Evolutionary conservation across 2,113 vertebrate species (phyloP).

Genomic region (Urocitellus parryii): DNA sequence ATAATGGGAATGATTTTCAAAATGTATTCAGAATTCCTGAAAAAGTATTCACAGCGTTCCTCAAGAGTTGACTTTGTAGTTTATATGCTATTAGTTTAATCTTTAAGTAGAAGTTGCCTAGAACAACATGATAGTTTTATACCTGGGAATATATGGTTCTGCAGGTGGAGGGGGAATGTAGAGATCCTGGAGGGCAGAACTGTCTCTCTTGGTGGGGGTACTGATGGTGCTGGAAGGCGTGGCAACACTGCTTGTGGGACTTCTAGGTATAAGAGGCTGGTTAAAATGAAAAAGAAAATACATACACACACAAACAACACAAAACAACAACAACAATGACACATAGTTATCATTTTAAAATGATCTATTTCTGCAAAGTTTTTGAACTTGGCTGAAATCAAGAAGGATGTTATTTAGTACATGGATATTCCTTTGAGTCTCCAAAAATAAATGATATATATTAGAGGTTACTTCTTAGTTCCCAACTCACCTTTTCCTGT

Average conservation of each 20-base stretch:
- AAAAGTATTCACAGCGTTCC: constrained; percentile 41
- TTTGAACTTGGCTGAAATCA: constrained; percentile 80
- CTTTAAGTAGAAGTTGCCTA: constrained; percentile 12
- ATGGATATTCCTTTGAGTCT: constrained; percentile 27
- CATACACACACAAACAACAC: constrained; percentile 84
- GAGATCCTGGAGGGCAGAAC: constrained; percentile 97
- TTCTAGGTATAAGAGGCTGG: constrained; percentile 98
- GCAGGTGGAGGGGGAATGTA: constrained; percentile 97
- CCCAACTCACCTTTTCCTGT: constrained; percentile 72
- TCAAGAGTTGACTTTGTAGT: constrained; percentile 23
- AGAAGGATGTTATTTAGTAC: constrained; percentile 72
- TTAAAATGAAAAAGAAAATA: constrained; percentile 86
- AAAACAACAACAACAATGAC: constrained; percentile 78
- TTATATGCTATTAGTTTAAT: not conserved
- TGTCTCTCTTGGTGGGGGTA: constrained; percentile 97
- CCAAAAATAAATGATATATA: constrained; percentile 25
- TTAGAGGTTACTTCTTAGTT: constrained; percentile 48
- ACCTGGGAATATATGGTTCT: constrained; percentile 98
- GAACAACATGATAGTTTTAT: constrained; percentile 62
- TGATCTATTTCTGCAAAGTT: constrained; percentile 68
- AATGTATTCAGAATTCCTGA: constrained; percentile 51
- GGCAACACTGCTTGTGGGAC: constrained; percentile 96
- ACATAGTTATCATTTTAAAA: constrained; percentile 82
- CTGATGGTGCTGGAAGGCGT: constrained; percentile 98
- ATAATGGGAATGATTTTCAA: constrained; percentile 24